Percentiles rank a stretch among this genome's conserved stretches.
These are phyloP conservation scores for Sthenelais limicola DNA, from an alignment of 2,888 invertebrate genomes.

Conservation along the genomic window DNA sequence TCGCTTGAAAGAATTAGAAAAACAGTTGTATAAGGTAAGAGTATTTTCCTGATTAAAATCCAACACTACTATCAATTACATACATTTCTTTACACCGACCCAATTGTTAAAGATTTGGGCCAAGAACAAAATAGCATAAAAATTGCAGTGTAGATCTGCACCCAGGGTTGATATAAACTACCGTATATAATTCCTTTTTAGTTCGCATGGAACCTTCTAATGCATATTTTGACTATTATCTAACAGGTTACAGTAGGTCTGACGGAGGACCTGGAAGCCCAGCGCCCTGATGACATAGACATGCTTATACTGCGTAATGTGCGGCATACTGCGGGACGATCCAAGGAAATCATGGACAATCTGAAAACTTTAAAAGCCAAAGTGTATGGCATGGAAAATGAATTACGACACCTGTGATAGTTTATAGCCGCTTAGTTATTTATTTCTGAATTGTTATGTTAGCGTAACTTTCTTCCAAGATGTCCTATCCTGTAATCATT, in stretches of 20 bases:
- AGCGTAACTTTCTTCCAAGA: too few species aligned
- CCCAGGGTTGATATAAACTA: too few species aligned
- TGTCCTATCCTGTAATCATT: too few species aligned
- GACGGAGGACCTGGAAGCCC: constrained; percentile 57
- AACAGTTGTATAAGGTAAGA: constrained; percentile 70
- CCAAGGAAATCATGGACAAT: constrained; percentile 68
- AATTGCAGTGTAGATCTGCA: too few species aligned
- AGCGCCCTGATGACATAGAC: constrained; percentile 69
- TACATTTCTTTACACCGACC: too few species aligned
- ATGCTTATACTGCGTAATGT: constrained; percentile 70
- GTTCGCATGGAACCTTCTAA: too few species aligned
- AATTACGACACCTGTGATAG: constrained; percentile 68
- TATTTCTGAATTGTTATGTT: neutral
- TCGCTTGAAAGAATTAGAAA: constrained; percentile 71
- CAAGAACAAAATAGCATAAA: too few species aligned
- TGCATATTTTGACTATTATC: too few species aligned
- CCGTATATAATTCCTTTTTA: too few species aligned
- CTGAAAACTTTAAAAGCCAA: constrained; percentile 71
- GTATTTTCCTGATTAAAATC: neutral
- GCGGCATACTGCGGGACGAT: constrained; percentile 67
- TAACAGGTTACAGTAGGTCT: constrained; percentile 69
- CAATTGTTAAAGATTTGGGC: too few species aligned
- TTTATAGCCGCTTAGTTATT: neutral
- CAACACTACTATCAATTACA: too few species aligned
- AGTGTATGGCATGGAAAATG: constrained; percentile 71